Base-by-base conservation (phyloP, 2,797 vertebrate genomes). In the Bovichtus diacanthus region DNA sequence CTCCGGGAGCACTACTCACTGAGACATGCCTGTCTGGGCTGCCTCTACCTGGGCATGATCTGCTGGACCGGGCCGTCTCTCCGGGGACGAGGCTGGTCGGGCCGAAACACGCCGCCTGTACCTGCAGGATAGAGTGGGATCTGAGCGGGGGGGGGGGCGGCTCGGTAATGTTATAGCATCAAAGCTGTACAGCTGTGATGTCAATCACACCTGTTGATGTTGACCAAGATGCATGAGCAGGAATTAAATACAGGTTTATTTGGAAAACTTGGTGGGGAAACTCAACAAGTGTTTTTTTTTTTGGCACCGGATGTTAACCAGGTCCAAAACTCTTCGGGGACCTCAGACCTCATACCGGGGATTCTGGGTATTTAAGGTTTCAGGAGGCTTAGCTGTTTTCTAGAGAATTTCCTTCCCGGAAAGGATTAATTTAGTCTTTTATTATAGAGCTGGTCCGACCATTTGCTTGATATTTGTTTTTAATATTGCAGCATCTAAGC, bases 1-100 rank as follows among this genome's bases (percentile, higher is more conserved):
- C 88, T 87, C 47, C 18, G 85, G 89, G 85, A 88, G 49, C 73
- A 36, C 70, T 43, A 16, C 82, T 90, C 80, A 71, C 83, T 54
- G 85, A 88, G 87, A 88, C 87, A 60, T 68, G 81, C 80, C 86
- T 79, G 82, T 89, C 88, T 81, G 85, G 58, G 71, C 76, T 63
- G 86, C 55, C 41, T 82, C 65, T 64, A 76, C 59, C 62, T 44
- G 81, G 87, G 54, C 70, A 47, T 44, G 83, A 89, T 79, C 72
- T 38, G 68, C 81, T 65, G 82, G 89, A 80, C 77, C 31, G 54
- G 74, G 63, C 76, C 50, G 2, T 27, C 55, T 74, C 87, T 82
- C 78, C 29, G 80, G 82, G 85, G 87, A 76, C 51, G 6, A 12
- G 64, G 15, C 47, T 2, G 70, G 71, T 43, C 65, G 27, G 29